Evolutionary conservation across 64 coral and sea anemone genomes (phyloP).

Genomic region (Stichodactyla mertensii): DNA sequence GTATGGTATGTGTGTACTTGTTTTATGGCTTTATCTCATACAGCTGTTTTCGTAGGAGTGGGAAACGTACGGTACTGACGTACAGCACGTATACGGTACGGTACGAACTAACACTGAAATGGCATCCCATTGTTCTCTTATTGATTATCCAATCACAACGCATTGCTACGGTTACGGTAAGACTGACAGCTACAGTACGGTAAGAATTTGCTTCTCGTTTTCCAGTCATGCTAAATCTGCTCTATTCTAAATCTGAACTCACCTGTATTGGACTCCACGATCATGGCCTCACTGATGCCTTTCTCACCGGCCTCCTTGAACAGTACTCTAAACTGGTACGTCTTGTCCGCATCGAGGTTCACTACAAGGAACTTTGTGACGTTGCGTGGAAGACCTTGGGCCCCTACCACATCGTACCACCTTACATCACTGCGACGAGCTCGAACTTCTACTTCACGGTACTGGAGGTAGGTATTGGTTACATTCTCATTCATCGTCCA

Average conservation of each 20-base stretch:
- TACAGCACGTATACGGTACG: no score
- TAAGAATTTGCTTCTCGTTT: no score
- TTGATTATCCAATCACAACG: no score
- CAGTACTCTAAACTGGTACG: slow-evolving; percentile 35
- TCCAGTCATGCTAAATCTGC: no score
- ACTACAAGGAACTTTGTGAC: slow-evolving; percentile 11
- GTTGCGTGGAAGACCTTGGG: neutral
- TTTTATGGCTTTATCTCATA: no score
- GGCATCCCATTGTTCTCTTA: no score
- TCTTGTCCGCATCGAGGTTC: slow-evolving; percentile 14
- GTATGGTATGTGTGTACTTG: no score
- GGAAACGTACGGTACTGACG: no score
- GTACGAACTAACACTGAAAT: no score
- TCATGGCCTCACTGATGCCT: slow-evolving; percentile 13
- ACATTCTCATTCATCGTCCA: slow-evolving; percentile 16
- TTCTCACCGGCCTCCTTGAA: neutral
- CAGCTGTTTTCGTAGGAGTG: no score
- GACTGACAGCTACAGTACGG: no score
- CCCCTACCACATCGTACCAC: slow-evolving; percentile 23
- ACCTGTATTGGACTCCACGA: neutral
- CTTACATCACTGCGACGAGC: slow-evolving; percentile 1
- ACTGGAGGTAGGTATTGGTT: neutral
- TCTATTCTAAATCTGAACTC: slow-evolving; percentile 9
- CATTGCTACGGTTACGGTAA: no score
- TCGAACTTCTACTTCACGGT: slow-evolving; percentile 12